A percentile compares a stretch with the other conserved stretches of the same genome.
Conservation (phyloP, 1,140 invertebrate species). For the Drosophila melanica region DNA sequence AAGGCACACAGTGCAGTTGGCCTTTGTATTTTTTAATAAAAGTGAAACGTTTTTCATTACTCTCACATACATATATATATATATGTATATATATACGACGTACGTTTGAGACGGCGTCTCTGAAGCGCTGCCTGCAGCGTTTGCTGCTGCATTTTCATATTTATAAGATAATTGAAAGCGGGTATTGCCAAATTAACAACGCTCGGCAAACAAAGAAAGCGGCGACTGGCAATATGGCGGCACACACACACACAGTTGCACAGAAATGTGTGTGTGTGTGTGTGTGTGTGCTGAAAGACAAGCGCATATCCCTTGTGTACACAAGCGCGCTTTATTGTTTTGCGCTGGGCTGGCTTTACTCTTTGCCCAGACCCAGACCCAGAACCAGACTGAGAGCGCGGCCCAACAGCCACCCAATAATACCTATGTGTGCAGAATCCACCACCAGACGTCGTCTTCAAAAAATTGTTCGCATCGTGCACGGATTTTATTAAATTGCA, state of each 20-base stretch:
- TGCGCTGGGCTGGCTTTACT: constrained; percentile 70
- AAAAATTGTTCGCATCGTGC: constrained; percentile 68
- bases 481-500: constrained; percentile 84
- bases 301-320: constrained; percentile 83
- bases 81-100: too few species aligned
- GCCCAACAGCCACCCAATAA: constrained; percentile 26
- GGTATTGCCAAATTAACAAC: constrained; percentile 84
- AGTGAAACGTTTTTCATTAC: constrained; percentile 80
- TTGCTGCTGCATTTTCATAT: constrained; percentile 84
- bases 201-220: constrained; percentile 76
- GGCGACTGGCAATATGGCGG: constrained; percentile 72
- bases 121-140: constrained; percentile 56
- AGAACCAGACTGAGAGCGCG: constrained; percentile 7
- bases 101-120: constrained; percentile 15
- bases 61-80: constrained; percentile 31
- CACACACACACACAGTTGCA: constrained; percentile 42
- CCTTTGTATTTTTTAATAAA: constrained; percentile 78
- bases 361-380: constrained; percentile 46
- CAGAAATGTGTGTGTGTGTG: constrained; percentile 24
- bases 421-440: constrained; percentile 37
- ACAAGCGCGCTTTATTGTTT: constrained; percentile 83
- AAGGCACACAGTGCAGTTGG: constrained; percentile 79
- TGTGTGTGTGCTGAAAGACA: constrained; percentile 57
- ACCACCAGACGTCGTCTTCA: constrained; percentile 54
- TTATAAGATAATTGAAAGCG: constrained; percentile 84